Evolutionary conservation across 2,888 invertebrate genomes (phyloP).

Genomic region (Coleophora flavipennella): DNA sequence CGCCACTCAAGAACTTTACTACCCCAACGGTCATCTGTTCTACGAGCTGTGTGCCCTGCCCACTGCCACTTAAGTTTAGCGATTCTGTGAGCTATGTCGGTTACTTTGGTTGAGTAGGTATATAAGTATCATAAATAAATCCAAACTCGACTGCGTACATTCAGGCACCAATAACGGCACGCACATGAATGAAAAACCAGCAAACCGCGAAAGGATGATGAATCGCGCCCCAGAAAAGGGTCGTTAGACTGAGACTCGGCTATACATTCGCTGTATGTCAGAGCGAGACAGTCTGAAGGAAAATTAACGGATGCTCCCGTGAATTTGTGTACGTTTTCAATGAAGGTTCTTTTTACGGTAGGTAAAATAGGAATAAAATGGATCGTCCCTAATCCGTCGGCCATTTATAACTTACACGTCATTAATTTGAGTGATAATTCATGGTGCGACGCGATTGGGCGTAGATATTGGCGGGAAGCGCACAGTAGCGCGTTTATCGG

Average conservation of each 20-base stretch:
- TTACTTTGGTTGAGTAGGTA: too few species aligned
- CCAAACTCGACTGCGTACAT: slow-evolving; percentile 14
- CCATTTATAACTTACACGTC: slow-evolving; percentile 72
- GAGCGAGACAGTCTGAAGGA: slow-evolving; percentile 42
- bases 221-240: slow-evolving; percentile 60
- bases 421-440: slow-evolving; percentile 72
- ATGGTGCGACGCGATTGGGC: slow-evolving; percentile 57
- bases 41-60: too few species aligned
- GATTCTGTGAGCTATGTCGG: too few species aligned
- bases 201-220: slow-evolving; percentile 73
- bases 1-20: too few species aligned
- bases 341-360: slow-evolving; percentile 69
- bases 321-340: slow-evolving; percentile 72
- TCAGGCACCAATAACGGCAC: slow-evolving; percentile 33
- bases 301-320: slow-evolving; percentile 66
- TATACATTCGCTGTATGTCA: slow-evolving; percentile 20
- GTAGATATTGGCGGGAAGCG: slow-evolving; percentile 46
- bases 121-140: slow-evolving; percentile 19
- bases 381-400: slow-evolving; percentile 64
- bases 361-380: slow-evolving; percentile 72
- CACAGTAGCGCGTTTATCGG: slow-evolving; percentile 29
- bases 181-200: slow-evolving; percentile 64
- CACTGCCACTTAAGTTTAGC: too few species aligned
- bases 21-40: too few species aligned
- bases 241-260: slow-evolving; percentile 42